Evolutionary conservation across 2,888 invertebrate genomes (phyloP).

Genomic region (Tortricodes alternella): DNA sequence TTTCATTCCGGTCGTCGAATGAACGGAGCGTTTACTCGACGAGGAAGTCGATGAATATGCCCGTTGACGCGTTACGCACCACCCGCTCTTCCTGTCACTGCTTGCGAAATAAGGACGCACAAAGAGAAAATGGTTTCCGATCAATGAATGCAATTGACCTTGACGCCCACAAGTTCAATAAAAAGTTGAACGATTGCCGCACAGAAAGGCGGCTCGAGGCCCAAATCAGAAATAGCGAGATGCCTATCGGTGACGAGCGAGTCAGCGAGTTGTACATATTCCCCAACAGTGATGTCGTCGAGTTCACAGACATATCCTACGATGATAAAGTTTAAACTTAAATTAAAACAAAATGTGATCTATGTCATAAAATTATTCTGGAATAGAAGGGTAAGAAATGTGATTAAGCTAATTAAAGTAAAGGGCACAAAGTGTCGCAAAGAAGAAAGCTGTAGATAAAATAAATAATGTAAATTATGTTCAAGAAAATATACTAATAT

Average conservation of each 20-base stretch:
- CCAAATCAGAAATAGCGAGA: slow-evolving; percentile 43
- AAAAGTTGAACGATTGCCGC: slow-evolving; percentile 29
- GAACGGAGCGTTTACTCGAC: slow-evolving; percentile 65
- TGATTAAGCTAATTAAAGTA: slow-evolving; percentile 19
- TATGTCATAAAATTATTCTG: slow-evolving; percentile 2
- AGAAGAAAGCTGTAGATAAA: not conserved
- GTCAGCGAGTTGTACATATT: slow-evolving; percentile 75
- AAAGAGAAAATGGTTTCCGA: slow-evolving; percentile 56
- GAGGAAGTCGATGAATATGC: slow-evolving; percentile 64
- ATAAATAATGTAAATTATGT: slow-evolving; percentile 5
- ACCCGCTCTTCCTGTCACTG: slow-evolving; percentile 61
- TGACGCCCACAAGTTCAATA: slow-evolving; percentile 42
- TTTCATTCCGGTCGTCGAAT: slow-evolving; percentile 73
- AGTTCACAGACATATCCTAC: slow-evolving; percentile 71
- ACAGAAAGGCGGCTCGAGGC: slow-evolving; percentile 46
- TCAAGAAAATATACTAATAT: too few species aligned
- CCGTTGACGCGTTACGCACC: slow-evolving; percentile 52
- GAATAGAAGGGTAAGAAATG: slow-evolving; percentile 10
- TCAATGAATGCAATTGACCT: slow-evolving; percentile 50
- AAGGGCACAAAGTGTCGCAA: slow-evolving; percentile 19
- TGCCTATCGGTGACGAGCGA: slow-evolving; percentile 66
- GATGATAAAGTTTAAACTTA: slow-evolving; percentile 70
- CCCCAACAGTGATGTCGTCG: slow-evolving; percentile 74
- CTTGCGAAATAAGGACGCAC: slow-evolving; percentile 47
- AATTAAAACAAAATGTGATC: slow-evolving; percentile 27